Base-by-base conservation (phyloP, 2,888 invertebrate genomes). In the Protonemura montana region DNA sequence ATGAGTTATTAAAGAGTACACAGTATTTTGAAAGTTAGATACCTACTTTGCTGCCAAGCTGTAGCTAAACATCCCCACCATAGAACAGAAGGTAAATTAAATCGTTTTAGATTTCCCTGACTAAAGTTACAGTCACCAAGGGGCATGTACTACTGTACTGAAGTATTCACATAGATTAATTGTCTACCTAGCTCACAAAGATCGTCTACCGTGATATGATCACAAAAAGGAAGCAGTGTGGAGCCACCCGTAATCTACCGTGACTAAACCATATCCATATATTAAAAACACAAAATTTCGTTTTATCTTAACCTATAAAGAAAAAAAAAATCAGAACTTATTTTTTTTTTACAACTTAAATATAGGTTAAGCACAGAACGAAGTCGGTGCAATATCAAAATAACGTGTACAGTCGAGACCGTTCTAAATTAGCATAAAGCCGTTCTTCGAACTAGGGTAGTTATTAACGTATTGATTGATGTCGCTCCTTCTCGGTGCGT, bases 391-490 rank as follows among this genome's bases (percentile, higher is more conserved):
- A 59, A 59, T 59, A 59, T 59, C 27, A 78, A 78, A 27, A 10
- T n/a, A 27, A 78, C 78, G 27, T 78, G 26, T n/a, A 78, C 26
- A 26, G 28, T 27, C 26, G 6, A 78, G 35, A n/a, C n/a, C 35
- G 35, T 29, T 7, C 6, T 3, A 80, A 81, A 81, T 81, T 81
- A 81, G n/a, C 81, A 81, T 81, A 81, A 81, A 76, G 30, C 81
- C 81, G 21, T 81, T 81, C 30, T 81, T 29, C 30, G 30, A 29
- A 30, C 10, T 28, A 81, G 81, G 81, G 81, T 81, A n/a, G 30
- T 81, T 81, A 81, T 81, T 81, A 81, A 30, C 81, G 28, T 16
- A 30, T 29, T 81, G 81, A 81, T 81, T 81, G 81, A 81, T 81
- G 81, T 81, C 81, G 28, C 28, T 7, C 16, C 21, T 16, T 59